Evolutionary conservation across 2,888 invertebrate genomes (phyloP).

Genomic region (Himalopsyche kuldschensis): DNA sequence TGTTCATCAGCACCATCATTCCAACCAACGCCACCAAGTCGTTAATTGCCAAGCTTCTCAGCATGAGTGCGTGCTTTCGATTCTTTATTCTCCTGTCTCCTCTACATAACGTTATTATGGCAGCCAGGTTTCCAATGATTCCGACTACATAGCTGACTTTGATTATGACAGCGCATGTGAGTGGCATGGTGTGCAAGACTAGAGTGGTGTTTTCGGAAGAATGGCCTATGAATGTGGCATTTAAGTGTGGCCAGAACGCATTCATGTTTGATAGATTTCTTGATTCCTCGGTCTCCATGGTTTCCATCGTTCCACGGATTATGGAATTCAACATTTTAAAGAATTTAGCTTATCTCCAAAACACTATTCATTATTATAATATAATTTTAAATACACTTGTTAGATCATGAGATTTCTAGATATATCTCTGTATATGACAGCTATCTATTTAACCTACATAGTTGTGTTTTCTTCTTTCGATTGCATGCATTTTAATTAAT

Average conservation of each 20-base stretch:
- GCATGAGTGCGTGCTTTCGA: slow-evolving; percentile 77
- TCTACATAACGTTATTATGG: slow-evolving; percentile 71
- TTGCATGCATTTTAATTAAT: too few species aligned
- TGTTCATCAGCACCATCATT: slow-evolving; percentile 71
- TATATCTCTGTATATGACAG: too few species aligned
- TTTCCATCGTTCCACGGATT: slow-evolving; percentile 16
- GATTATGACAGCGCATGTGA: slow-evolving; percentile 49
- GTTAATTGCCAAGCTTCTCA: slow-evolving; percentile 76
- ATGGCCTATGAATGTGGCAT: slow-evolving; percentile 14
- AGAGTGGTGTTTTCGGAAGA: slow-evolving; percentile 15
- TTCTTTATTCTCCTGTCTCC: slow-evolving; percentile 74
- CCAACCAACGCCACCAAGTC: slow-evolving; percentile 79
- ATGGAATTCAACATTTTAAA: slow-evolving; percentile 6
- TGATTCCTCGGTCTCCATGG: slow-evolving; percentile 11
- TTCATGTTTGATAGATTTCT: slow-evolving; percentile 8
- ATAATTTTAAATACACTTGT: too few species aligned
- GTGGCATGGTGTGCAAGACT: slow-evolving; percentile 36
- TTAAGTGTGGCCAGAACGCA: slow-evolving; percentile 15
- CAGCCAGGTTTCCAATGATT: slow-evolving; percentile 74
- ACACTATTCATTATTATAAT: too few species aligned
- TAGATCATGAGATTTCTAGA: too few species aligned
- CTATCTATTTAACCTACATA: too few species aligned
- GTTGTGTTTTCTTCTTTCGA: too few species aligned
- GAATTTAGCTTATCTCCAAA: too few species aligned
- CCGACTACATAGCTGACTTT: slow-evolving; percentile 67